A percentile compares a stretch with the other conserved stretches of the same genome.
Evolutionary conservation across 2,797 vertebrate species (phyloP).

Genomic region (Pristis pectinata): DNA sequence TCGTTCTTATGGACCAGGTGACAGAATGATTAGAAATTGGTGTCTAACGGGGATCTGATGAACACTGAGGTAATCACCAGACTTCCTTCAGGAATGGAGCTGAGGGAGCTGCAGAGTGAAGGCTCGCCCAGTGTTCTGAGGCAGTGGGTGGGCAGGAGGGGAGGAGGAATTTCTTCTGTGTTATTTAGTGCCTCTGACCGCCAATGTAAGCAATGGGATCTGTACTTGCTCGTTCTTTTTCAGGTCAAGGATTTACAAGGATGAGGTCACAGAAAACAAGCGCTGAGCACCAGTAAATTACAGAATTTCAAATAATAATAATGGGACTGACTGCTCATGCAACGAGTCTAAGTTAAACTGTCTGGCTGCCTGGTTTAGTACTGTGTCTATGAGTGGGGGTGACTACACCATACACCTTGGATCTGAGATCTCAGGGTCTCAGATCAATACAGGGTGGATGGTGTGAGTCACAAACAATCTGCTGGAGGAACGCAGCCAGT

Average conservation of each 20-base stretch:
- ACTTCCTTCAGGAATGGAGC: no score
- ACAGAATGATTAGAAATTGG: no score
- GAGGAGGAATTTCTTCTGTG: not conserved
- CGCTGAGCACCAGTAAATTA: not conserved
- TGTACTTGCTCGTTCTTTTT: not conserved
- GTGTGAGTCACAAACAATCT: no score
- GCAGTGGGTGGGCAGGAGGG: not conserved
- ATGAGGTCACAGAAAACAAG: not conserved
- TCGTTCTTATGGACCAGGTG: no score
- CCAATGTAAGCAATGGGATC: not conserved
- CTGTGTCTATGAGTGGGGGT: not conserved
- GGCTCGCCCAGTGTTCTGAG: not conserved
- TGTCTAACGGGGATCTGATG: no score
- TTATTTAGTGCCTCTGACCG: not conserved
- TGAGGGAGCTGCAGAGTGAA: no score
- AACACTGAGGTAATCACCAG: no score
- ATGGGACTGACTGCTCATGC: not conserved
- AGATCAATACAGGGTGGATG: not conserved
- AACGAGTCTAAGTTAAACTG: not conserved
- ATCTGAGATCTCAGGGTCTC: not conserved
- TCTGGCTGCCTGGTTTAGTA: not conserved
- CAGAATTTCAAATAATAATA: not conserved
- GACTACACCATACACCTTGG: not conserved
- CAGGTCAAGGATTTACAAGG: not conserved
- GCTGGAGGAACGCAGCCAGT: no score